Conservation (phyloP, 2,888 invertebrate genomes). For the Agonum fuliginosum region DNA sequence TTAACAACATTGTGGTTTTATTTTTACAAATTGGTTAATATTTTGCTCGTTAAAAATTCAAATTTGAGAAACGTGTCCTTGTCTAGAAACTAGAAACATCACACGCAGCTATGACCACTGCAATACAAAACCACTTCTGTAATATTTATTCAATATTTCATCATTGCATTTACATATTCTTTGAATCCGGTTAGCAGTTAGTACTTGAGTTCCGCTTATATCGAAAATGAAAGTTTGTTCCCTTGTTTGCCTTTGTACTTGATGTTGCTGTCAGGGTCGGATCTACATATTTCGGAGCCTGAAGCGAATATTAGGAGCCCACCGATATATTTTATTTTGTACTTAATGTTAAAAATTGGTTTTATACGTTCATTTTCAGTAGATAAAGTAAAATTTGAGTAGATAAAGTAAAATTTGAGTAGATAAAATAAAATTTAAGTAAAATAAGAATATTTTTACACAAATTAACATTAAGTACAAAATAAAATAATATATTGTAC, state of each 20-base stretch:
- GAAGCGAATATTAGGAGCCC: no score
- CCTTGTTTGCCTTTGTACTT: conserved; percentile 8
- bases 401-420: no score
- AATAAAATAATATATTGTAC: no score
- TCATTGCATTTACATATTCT: conserved; percentile 38
- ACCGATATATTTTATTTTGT: no score
- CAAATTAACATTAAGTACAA: no score
- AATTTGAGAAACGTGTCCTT: conserved; percentile 8
- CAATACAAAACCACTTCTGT: conserved; percentile 32
- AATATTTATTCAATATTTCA: conserved; percentile 50
- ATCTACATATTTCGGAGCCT: not conserved
- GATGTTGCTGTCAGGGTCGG: not conserved
- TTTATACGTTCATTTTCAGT: no score
- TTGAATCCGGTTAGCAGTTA: conserved; percentile 12
- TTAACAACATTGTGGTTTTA: not conserved
- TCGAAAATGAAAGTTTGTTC: conserved; percentile 37
- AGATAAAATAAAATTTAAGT: no score
- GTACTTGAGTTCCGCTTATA: conserved; percentile 29
- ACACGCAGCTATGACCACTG: not conserved
- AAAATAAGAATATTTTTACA: no score
- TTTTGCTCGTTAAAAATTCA: conserved; percentile 9
- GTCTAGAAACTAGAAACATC: conserved; percentile 5
- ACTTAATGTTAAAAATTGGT: no score
- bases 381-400: no score
- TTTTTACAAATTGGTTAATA: not conserved